Conservation (phyloP, 2,797 vertebrate species). For the Scyliorhinus canicula region DNA sequence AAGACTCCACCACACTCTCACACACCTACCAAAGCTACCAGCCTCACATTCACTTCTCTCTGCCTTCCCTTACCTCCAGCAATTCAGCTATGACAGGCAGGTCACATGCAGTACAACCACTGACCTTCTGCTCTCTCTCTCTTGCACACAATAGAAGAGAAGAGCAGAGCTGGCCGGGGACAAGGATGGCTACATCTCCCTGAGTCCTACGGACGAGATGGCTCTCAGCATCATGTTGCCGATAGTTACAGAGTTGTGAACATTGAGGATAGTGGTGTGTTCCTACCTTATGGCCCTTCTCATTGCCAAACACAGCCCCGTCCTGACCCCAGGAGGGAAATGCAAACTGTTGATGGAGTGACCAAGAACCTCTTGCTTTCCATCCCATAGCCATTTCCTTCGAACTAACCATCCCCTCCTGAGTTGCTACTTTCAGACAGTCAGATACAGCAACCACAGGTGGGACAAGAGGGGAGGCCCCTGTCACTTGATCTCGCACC, state of each 20-base stretch:
- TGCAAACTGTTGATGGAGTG: not conserved
- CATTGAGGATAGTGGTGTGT: not conserved
- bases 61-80: not conserved
- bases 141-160: not conserved
- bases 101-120: not conserved
- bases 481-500: not conserved
- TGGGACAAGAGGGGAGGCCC: not conserved
- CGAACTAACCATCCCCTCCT: not conserved
- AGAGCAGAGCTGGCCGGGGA: not conserved
- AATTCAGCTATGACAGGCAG: not conserved
- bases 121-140: too few species aligned
- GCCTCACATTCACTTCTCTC: too few species aligned
- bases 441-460: not conserved
- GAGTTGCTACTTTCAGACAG: not conserved
- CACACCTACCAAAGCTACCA: too few species aligned
- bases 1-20: too few species aligned
- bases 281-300: too few species aligned
- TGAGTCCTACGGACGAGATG: not conserved
- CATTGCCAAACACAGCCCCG: not conserved
- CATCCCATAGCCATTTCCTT: not conserved
- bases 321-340: not conserved
- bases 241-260: not conserved
- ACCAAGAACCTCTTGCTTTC: not conserved
- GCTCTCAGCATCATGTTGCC: not conserved
- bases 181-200: not conserved